Base-by-base conservation (phyloP, 2,113 vertebrate species). In the Melanostigma gelatinosum region DNA sequence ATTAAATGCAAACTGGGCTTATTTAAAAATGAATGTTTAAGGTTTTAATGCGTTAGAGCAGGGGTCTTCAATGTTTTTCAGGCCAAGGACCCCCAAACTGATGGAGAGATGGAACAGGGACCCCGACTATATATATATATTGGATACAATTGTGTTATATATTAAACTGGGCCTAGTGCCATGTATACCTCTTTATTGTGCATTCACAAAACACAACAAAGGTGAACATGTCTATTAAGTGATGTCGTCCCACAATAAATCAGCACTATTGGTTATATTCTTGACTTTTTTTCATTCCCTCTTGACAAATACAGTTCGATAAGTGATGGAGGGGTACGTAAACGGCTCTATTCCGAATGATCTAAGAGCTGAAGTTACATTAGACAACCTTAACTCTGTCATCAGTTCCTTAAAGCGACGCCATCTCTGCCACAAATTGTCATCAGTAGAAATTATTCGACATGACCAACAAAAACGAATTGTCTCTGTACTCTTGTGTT, bases 401-500 rank as follows among this genome's bases (percentile, higher is more conserved):
- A 16, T 32, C 50, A 1, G 6, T 50, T 50, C 4, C 18, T 32
- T 32, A 12, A 57, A 27, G 27, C 24, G 22, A 8, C 48, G 40
- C 22, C 46, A 3, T 46, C 20, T 52, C 29, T 66, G 42, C 24
- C 61, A 65, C 22, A 55, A 44, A 8, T 16, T 40, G 50, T 55
- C 24, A 34, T 24, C 22, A 29, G n/a, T 4, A 10, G 1, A 69
- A 74, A 44, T 69, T n/a, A 52, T 58, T 18, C 8, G 3, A 13
- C 15, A n/a, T 42, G 20, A 44, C 4, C 15, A n/a, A 48, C 6
- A 29, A 13, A 73, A 52, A 11, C n/a, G 1, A 66, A 75, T 20
- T 13, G 0, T 38, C 12, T 15, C 9, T n/a, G 1, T 42, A 3
- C 2, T 50, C 42, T 90, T 88, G 63, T 54, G 83, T 75, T 82